These are phyloP conservation scores for Gulo gulo DNA, from an alignment of 2,113 vertebrate species.

Conservation along the genomic window DNA sequence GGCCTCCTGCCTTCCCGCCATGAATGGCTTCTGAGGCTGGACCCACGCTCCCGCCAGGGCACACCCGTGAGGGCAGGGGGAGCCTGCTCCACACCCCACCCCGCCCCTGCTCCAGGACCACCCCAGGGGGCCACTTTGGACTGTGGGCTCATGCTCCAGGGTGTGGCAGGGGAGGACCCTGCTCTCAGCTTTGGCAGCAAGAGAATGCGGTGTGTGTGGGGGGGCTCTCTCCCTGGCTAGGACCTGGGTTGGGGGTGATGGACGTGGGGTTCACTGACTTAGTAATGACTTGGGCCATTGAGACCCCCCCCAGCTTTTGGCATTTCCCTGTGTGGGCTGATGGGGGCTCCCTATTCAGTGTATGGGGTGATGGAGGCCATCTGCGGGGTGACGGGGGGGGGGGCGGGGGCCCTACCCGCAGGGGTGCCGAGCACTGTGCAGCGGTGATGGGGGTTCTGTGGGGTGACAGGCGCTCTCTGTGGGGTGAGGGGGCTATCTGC, in stretches of 20 bases:
- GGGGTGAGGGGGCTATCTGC: background rate
- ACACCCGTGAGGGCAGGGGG: background rate
- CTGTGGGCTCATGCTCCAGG: background rate
- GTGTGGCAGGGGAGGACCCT: background rate
- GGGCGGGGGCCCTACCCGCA: too few relatives aligned
- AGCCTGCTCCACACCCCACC: background rate
- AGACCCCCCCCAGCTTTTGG: background rate
- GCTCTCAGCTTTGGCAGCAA: background rate
- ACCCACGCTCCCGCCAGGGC: background rate
- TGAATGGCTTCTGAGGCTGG: conserved; percentile 42
- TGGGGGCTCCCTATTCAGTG: background rate
- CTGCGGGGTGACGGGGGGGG: background rate
- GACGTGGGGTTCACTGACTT: background rate
- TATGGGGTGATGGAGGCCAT: background rate
- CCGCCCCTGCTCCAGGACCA: background rate
- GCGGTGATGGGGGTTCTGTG: background rate
- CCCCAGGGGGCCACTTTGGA: fast-evolving
- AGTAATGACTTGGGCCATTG: background rate
- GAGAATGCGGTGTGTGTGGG: background rate
- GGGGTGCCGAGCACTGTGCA: background rate
- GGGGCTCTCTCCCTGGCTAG: background rate
- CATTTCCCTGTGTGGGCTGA: background rate
- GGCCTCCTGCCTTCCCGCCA: fast-evolving
- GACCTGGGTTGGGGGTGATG: background rate
- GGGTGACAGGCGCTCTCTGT: too few relatives aligned